These are phyloP conservation scores for Rattus rattus DNA, from an alignment of 2,113 vertebrate genomes.

Conservation along the genomic window DNA sequence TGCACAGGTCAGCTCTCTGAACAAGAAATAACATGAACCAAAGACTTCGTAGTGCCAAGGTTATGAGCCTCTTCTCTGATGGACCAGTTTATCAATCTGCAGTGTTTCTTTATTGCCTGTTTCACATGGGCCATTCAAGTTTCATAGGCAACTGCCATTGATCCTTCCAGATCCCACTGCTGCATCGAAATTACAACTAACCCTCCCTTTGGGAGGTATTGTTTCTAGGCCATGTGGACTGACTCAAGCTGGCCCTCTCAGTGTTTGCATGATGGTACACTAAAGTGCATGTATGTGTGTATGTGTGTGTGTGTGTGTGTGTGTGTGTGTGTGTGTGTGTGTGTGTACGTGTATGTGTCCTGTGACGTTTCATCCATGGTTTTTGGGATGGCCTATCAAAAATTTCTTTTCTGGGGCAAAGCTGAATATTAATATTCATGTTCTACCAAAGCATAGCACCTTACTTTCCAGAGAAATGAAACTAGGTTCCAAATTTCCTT, in stretches of 20 bases:
- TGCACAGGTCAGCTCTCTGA: neutral
- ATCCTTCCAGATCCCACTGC: neutral
- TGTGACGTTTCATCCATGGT: neutral
- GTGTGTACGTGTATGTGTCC: neutral
- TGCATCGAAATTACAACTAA: neutral
- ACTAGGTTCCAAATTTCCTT: neutral
- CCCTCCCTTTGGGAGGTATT: neutral
- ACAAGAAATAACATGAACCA: neutral
- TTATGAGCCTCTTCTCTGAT: neutral
- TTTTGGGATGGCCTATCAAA: neutral
- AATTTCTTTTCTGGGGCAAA: neutral
- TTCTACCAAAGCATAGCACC: neutral
- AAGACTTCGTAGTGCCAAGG: neutral
- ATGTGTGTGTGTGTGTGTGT: neutral
- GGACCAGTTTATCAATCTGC: neutral
- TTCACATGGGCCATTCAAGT: neutral
- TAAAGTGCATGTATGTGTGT: neutral
- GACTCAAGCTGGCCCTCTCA: neutral
- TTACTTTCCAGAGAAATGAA: neutral
- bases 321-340: neutral
- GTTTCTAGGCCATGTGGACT: neutral
- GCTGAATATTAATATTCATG: neutral
- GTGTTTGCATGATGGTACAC: neutral
- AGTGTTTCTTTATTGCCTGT: neutral
- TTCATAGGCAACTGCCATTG: neutral